phyloP scores from a whole-genome alignment of 2,797 vertebrate genomes.

The Pangasius sanitwongsei region DNA sequence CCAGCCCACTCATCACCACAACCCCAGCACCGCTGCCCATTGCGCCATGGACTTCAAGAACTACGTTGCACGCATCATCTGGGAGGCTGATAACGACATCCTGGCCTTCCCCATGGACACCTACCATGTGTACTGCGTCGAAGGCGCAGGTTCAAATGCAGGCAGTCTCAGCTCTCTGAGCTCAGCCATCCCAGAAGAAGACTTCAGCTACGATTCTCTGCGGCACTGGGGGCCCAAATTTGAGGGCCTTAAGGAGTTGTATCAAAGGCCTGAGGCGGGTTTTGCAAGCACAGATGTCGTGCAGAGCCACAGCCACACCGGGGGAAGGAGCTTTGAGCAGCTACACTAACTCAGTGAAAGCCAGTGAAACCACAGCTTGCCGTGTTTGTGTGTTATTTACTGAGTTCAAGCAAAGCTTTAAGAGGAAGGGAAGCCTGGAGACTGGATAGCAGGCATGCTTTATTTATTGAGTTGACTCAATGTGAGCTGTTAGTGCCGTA shows the following conservation, averaged over 20 bases:
- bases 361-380: slow-evolving; percentile 15
- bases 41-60: slow-evolving; percentile 78
- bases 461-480: slow-evolving; percentile 62
- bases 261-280: slow-evolving; percentile 66
- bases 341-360: slow-evolving; percentile 49
- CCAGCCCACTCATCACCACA: slow-evolving; percentile 60
- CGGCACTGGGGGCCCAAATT: slow-evolving; percentile 83
- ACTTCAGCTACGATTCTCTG: slow-evolving; percentile 72
- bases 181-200: slow-evolving; percentile 67
- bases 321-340: slow-evolving; percentile 58
- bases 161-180: slow-evolving; percentile 86
- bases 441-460: slow-evolving; percentile 32
- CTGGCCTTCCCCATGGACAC: slow-evolving; percentile 75
- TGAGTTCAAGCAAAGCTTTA: slow-evolving; percentile 53
- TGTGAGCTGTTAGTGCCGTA: slow-evolving; percentile 53
- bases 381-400: slow-evolving; percentile 28
- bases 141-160: slow-evolving; percentile 75
- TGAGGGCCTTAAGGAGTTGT: slow-evolving; percentile 79
- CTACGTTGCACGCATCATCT: slow-evolving; percentile 80
- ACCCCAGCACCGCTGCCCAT: slow-evolving; percentile 49
- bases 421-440: slow-evolving; percentile 21
- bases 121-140: slow-evolving; percentile 80
- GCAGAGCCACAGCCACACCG: slow-evolving; percentile 58
- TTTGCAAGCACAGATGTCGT: slow-evolving; percentile 64
- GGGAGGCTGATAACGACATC: slow-evolving; percentile 81